These are phyloP conservation scores for Chromobotia macracanthus DNA, from an alignment of 2,797 vertebrate species.

Conservation along the genomic window DNA sequence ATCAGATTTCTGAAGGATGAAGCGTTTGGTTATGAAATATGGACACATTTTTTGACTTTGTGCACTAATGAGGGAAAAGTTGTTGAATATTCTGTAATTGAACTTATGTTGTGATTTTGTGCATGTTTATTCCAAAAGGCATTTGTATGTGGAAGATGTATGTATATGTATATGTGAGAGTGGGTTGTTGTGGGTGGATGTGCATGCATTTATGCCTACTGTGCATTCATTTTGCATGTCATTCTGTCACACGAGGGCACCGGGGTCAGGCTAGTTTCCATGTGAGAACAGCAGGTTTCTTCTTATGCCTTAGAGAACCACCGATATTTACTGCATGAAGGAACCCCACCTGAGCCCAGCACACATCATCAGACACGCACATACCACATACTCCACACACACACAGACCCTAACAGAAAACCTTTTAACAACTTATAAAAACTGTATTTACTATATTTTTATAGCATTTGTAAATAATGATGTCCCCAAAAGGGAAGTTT, in stretches of 20 bases:
- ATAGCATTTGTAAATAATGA: too few relatives aligned
- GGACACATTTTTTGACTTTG: slow-evolving; percentile 2
- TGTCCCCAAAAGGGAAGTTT: too few relatives aligned
- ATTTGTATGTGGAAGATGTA: background rate
- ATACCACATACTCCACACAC: too few relatives aligned
- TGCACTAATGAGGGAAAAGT: background rate
- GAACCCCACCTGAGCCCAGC: slow-evolving; percentile 52
- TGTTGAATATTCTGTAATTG: background rate
- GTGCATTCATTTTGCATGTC: background rate
- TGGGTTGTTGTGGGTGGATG: background rate
- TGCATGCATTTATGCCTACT: background rate
- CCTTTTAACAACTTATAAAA: too few relatives aligned
- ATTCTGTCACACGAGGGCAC: slow-evolving; percentile 26
- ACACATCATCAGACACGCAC: slow-evolving; percentile 47
- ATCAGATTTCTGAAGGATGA: slow-evolving; percentile 4
- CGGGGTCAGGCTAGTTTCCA: slow-evolving; percentile 47
- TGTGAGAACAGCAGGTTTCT: slow-evolving; percentile 52
- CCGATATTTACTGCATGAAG: slow-evolving; percentile 58
- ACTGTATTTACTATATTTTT: too few relatives aligned
- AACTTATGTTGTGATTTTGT: background rate
- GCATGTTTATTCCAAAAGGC: background rate
- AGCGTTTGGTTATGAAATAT: background rate
- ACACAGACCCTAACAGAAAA: too few relatives aligned
- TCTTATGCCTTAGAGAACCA: slow-evolving; percentile 47
- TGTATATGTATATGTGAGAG: background rate